Percentiles rank a stretch among this genome's conserved stretches.
phyloP scores from a whole-genome alignment of 1,140 invertebrate genomes.

The Achatina immaculata region DNA sequence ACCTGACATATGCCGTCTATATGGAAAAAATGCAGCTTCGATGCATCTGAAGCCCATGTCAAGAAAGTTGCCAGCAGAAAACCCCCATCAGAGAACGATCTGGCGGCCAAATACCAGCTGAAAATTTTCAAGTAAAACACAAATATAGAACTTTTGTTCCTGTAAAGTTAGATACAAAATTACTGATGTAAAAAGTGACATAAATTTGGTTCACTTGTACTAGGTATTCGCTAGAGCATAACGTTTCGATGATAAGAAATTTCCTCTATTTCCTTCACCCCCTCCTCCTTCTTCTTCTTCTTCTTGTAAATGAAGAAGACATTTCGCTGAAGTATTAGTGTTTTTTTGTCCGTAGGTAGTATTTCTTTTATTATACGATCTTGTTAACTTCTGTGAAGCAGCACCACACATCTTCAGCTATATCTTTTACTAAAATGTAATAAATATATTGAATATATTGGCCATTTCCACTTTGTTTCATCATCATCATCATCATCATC shows the following conservation, averaged over 20 bases:
- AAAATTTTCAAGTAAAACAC: background rate
- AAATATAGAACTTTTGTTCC: background rate
- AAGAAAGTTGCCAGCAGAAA: slow-evolving; percentile 69
- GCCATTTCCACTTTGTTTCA: no score
- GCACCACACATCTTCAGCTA: no score
- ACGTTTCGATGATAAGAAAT: background rate
- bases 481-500: no score
- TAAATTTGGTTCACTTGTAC: background rate
- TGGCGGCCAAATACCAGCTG: slow-evolving; percentile 75
- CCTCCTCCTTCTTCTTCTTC: no score
- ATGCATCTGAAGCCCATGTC: slow-evolving; percentile 73
- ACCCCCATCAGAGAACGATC: slow-evolving; percentile 74
- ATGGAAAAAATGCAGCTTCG: slow-evolving; percentile 65
- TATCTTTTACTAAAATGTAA: no score
- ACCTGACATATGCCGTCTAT: slow-evolving; percentile 57
- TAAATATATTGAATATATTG: no score
- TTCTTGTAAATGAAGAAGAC: no score
- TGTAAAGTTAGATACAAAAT: background rate
- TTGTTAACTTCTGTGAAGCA: no score
- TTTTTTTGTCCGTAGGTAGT: no score
- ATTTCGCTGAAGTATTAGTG: no score
- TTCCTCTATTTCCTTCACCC: background rate
- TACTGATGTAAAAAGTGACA: background rate
- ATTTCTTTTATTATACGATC: no score
- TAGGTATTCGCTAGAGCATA: background rate